Percentiles rank a stretch among this genome's conserved stretches.
These are phyloP conservation scores for Phalacrocorax aristotelis DNA, from an alignment of 2,113 vertebrate genomes.

Conservation along the genomic window DNA sequence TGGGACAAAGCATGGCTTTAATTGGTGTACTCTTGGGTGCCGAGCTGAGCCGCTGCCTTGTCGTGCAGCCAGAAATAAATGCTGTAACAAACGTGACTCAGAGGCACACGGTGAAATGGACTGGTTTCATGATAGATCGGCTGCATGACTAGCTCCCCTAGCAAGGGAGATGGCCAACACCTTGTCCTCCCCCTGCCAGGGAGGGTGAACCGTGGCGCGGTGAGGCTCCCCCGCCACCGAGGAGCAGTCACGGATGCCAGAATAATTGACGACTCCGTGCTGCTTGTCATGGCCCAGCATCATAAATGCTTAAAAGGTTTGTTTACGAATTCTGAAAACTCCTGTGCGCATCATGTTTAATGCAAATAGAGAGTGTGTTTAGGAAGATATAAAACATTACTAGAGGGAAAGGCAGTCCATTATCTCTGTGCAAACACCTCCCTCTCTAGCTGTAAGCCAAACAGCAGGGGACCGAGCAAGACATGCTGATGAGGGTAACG, in stretches of 20 bases:
- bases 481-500: slow-evolving; percentile 25
- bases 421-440: slow-evolving; percentile 54
- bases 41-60: neutral
- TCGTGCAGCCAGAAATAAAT: slow-evolving; percentile 28
- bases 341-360: slow-evolving; percentile 39
- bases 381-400: slow-evolving; percentile 58
- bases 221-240: neutral
- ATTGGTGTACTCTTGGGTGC: slow-evolving; percentile 26
- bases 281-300: slow-evolving; percentile 14
- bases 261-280: slow-evolving; percentile 14
- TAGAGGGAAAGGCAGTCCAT: slow-evolving; percentile 53
- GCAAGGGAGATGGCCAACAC: neutral
- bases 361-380: slow-evolving; percentile 65
- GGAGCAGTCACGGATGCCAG: neutral
- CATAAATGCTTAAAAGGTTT: slow-evolving; percentile 60
- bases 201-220: neutral
- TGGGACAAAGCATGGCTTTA: slow-evolving; percentile 35
- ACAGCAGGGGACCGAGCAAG: slow-evolving; percentile 17
- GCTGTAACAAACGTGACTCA: slow-evolving; percentile 12
- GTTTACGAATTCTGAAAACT: slow-evolving; percentile 57
- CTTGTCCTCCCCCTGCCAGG: slow-evolving; percentile 9
- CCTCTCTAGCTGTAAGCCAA: slow-evolving; percentile 41
- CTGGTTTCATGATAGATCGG: neutral
- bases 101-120: slow-evolving; percentile 11
- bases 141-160: neutral